A percentile compares a stretch with the other conserved stretches of the same genome.
Evolutionary conservation across 2,888 invertebrate genomes (phyloP).

Genomic region (Drosophila testacea): DNA sequence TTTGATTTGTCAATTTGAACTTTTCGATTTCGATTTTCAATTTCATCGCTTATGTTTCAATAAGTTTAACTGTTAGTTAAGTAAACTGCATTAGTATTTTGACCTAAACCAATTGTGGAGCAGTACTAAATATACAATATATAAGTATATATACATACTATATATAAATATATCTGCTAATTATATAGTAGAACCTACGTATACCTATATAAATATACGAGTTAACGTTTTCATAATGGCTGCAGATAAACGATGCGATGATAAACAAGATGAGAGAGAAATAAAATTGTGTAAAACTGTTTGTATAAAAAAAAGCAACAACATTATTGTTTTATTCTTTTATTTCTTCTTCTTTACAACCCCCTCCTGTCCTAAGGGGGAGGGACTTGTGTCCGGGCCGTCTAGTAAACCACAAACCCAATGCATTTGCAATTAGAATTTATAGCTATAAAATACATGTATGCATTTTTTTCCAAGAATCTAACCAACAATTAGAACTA

Average conservation of each 20-base stretch:
- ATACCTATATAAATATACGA: conserved; percentile 41
- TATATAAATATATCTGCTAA: conserved; percentile 44
- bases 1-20: conserved; percentile 27
- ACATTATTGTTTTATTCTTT: conserved; percentile 52
- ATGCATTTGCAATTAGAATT: conserved; percentile 80
- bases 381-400: conserved; percentile 8
- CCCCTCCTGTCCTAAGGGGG: not conserved
- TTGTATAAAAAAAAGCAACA: conserved; percentile 74
- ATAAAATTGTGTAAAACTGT: conserved; percentile 73
- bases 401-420: conserved; percentile 63
- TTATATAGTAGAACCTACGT: conserved; percentile 52
- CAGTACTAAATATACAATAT: conserved; percentile 46
- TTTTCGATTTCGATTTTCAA: conserved; percentile 11
- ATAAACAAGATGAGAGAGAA: conserved; percentile 11
- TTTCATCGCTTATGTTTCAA: conserved; percentile 54
- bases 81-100: conserved; percentile 74
- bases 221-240: conserved; percentile 39
- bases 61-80: conserved; percentile 53
- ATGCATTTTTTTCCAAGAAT: conserved; percentile 45
- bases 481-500: conserved; percentile 35
- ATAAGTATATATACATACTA: conserved; percentile 19
- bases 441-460: conserved; percentile 67
- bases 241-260: conserved; percentile 14
- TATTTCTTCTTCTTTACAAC: conserved; percentile 4
- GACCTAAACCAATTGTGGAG: conserved; percentile 51